Evolutionary conservation across 2,888 invertebrate genomes (phyloP), one percentile per base, ranked within the genome.

Genomic region (Drosophila robusta): DNA sequence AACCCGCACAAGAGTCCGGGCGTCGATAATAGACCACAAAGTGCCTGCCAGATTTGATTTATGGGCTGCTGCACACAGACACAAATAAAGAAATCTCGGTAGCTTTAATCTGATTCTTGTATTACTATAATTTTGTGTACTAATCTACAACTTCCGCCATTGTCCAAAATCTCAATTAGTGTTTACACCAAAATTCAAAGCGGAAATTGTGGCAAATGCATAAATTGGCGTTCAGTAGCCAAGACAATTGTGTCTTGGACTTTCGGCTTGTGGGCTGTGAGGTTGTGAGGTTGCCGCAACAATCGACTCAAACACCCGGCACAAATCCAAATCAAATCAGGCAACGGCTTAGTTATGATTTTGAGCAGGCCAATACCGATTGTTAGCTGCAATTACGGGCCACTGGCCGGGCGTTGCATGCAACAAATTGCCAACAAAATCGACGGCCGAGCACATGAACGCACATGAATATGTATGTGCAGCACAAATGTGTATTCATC

Each of bases 201-300:
- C 86, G 89, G 82, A 83, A 81, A 85, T 87, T 66, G 87, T 63
- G 51, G 51, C 58, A 87, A 80, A 76, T 75, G 65, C 66, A 79
- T 82, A 64, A 82, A 80, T 62, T 68, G 61, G 22, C 22, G 2
- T 34, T 34, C 4, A 2, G 34, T 4, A 54, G 12, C 49, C 58
- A 60, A 18, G 39, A 34, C 32, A 45, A 63, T 44, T 47, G 49
- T 51, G 32, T 41, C 18, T 38, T 5, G 22, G 9, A n/a, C 11
- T 29, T 32, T 34, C 12, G 11, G 34, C 12, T 22, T 24, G 32
- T 8, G 5, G 29, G 0, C 24, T 45, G 9, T 42, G 24, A 16
- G 24, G 0, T 29, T 45, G 9, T 42, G 24, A 16, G 24, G 18
- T 16, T 74, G 61, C 79, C 77, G 34, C 77, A 83, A 65, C 60